phyloP scores from a whole-genome alignment of 1,140 invertebrate species.

The Drosophila willistoni region DNA sequence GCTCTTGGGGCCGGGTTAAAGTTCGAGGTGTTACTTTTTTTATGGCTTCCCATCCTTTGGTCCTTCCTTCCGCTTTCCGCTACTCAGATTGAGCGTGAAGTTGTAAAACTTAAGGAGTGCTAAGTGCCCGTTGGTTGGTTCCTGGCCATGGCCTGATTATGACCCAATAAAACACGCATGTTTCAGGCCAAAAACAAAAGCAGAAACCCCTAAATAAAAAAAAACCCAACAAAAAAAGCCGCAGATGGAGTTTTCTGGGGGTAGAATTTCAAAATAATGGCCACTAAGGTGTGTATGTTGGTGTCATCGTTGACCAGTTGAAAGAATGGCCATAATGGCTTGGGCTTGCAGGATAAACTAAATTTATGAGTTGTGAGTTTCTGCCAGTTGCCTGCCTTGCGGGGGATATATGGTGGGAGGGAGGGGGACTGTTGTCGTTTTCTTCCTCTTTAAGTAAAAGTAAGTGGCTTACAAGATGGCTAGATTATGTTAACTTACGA shows the following conservation, averaged over 20 bases:
- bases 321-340: conserved; percentile 10
- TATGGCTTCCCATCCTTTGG: conserved; percentile 43
- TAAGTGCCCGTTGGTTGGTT: conserved; percentile 53
- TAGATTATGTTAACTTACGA: conserved; percentile 50
- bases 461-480: conserved; percentile 44
- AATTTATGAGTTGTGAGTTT: conserved; percentile 36
- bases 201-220: neutral
- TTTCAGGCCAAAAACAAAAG: conserved; percentile 5
- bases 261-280: conserved; percentile 12
- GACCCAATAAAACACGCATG: conserved; percentile 66
- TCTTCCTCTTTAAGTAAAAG: conserved; percentile 3
- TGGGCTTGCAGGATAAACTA: conserved; percentile 4
- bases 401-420: neutral
- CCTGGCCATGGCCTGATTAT: conserved; percentile 46
- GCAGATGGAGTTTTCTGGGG: conserved; percentile 13
- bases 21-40: conserved; percentile 58
- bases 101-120: conserved; percentile 81
- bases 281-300: conserved; percentile 38
- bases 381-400: neutral
- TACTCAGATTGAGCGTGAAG: conserved; percentile 73
- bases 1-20: conserved; percentile 48
- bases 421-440: neutral
- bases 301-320: conserved; percentile 33
- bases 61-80: neutral
- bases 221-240: conserved; percentile 52